Conservation (phyloP, 2,888 invertebrate species). For the Eristalinus sepulchralis region DNA sequence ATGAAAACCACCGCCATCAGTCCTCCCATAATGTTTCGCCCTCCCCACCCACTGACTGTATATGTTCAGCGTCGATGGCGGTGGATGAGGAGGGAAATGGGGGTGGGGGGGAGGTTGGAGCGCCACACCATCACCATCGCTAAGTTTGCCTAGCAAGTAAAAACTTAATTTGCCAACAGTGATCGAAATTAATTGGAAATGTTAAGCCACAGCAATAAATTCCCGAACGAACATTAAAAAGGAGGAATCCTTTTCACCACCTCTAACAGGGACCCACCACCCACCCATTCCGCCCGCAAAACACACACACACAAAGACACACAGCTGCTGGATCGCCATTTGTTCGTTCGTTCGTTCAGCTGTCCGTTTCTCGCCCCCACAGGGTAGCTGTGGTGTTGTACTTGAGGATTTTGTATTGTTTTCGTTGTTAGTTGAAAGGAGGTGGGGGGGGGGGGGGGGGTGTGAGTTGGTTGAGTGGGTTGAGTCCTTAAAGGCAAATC, state of each 20-base stretch:
- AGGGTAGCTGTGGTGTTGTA: not conserved
- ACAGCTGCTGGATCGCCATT: not conserved
- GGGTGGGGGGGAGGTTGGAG: constrained; percentile 16
- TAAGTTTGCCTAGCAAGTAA: constrained; percentile 53
- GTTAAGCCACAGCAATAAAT: constrained; percentile 69
- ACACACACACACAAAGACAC: not conserved
- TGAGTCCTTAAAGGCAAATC: constrained; percentile 15
- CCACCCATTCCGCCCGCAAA: not conserved
- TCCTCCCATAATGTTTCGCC: constrained; percentile 52
- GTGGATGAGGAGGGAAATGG: not conserved
- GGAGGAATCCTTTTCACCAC: constrained; percentile 67
- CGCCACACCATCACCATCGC: no score
- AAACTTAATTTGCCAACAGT: constrained; percentile 71
- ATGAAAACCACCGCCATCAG: constrained; percentile 57
- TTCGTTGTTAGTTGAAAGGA: not conserved
- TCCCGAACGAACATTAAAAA: constrained; percentile 67
- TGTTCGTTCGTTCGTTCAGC: not conserved
- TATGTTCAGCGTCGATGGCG: no score
- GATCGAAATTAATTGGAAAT: constrained; percentile 72
- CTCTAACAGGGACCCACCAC: not conserved
- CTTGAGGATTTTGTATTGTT: constrained; percentile 50
- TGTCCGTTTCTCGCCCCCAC: not conserved
- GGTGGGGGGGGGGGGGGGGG: not conserved
- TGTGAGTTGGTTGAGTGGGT: not conserved
- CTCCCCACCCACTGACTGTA: not conserved